These are phyloP conservation scores for Heterochromis multidens DNA, from an alignment of 2,113 vertebrate genomes.

Conservation along the genomic window DNA sequence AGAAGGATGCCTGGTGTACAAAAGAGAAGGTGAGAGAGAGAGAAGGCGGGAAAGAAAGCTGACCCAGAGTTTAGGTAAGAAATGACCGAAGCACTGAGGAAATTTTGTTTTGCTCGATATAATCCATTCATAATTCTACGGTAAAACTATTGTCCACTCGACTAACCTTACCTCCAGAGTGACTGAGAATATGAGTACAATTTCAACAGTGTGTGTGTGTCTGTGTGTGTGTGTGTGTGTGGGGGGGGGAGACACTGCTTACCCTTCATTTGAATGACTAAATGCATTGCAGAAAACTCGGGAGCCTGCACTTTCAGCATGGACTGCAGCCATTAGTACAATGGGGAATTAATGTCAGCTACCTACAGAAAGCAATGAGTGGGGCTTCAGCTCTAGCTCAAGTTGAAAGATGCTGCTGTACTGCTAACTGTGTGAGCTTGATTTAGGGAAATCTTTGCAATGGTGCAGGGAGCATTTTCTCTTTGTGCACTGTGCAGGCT, in stretches of 20 bases:
- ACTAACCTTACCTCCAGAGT: slow-evolving; percentile 3
- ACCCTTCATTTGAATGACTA: slow-evolving; percentile 36
- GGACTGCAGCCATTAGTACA: slow-evolving; percentile 48
- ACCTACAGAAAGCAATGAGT: slow-evolving; percentile 18
- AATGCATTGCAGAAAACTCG: slow-evolving; percentile 40
- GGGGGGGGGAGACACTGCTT: neutral
- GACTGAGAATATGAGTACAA: slow-evolving; percentile 13
- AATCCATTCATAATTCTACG: slow-evolving; percentile 10
- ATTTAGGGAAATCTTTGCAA: slow-evolving; percentile 9
- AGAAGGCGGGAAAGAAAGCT: neutral
- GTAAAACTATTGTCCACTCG: neutral
- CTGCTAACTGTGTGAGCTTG: neutral
- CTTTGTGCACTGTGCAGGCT: neutral
- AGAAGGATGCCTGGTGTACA: slow-evolving; percentile 18
- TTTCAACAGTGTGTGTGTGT: neutral
- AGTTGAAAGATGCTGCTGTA: slow-evolving; percentile 16
- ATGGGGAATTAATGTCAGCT: slow-evolving; percentile 39
- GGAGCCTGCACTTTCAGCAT: slow-evolving; percentile 17
- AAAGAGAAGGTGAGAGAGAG: neutral
- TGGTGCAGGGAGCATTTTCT: neutral
- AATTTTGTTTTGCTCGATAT: neutral
- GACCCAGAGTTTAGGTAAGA: neutral
- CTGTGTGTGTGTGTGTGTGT: neutral
- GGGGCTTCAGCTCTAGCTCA: slow-evolving; percentile 12
- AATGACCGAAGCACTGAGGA: neutral